phyloP scores from a whole-genome alignment of 2,888 invertebrate genomes.

The Dicycla oo region DNA sequence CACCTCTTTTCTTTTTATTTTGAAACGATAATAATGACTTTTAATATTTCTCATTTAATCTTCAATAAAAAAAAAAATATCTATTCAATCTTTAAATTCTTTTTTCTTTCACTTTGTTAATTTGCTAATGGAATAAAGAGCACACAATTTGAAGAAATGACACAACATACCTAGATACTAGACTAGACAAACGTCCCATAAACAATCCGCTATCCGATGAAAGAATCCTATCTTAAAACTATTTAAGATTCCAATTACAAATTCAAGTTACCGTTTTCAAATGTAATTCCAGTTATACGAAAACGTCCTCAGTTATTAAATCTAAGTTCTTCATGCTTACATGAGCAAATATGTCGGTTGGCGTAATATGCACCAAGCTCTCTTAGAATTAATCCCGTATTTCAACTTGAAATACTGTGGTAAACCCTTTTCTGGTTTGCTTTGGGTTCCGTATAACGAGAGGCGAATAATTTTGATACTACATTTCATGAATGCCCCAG shows the following conservation, averaged over 20 bases:
- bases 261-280: neutral
- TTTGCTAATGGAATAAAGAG: too few species aligned
- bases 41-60: too few species aligned
- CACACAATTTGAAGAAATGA: neutral
- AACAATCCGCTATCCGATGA: neutral
- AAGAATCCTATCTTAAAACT: neutral
- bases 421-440: constrained; percentile 36
- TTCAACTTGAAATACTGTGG: constrained; percentile 36
- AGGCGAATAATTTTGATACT: constrained; percentile 29
- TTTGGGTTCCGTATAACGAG: constrained; percentile 16
- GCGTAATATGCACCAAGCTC: constrained; percentile 19
- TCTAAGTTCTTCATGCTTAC: constrained; percentile 20
- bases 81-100: too few species aligned
- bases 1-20: too few species aligned
- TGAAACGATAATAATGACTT: too few species aligned
- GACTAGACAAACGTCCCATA: neutral
- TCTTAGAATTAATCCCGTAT: constrained; percentile 45
- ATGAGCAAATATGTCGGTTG: constrained; percentile 23
- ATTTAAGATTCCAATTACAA: neutral
- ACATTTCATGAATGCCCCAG: neutral
- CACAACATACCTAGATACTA: neutral
- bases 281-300: neutral
- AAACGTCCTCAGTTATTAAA: constrained; percentile 31
- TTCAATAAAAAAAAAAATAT: too few species aligned
- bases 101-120: too few species aligned